Evolutionary conservation across 2,888 invertebrate species (phyloP), one percentile per base, ranked within the genome.

Genomic region (Cheilosia impressa): DNA sequence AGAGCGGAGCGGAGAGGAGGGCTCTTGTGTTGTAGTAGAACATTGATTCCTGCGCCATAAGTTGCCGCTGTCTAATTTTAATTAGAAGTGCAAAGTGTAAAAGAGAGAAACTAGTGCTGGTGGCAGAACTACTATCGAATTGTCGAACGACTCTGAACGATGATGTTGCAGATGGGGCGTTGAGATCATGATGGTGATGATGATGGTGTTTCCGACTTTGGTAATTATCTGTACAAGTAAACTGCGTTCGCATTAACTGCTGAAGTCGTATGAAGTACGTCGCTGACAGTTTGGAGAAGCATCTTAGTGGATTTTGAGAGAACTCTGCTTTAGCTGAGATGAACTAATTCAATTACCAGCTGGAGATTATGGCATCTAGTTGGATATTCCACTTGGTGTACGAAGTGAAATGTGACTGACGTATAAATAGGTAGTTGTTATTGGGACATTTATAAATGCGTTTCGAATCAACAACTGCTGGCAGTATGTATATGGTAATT

Each of bases 81-180:
- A 84, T 80, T 75, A 71, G 75, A 62, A 79, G 79, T 75, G 79
- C 63, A 83, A 79, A 73, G 63, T 73, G 68, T 63, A 69, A 55
- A 34, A 52, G 55, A 45, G 45, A 57, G 7, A 38, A 50, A 19
- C 34, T 52, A n/a, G 24, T 69, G 24, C 17, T 24, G 34, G 52
- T 50, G 22, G 50, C 15, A 47, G 24, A 47, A 10, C 47, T 43
- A 24, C 57, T 62, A 55, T 73, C 53, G 66, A 60, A 53, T 68
- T 62, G 45, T 66, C 62, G 53, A 63, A 68, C 47, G 62, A 62
- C 24, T 31, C 9, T 34, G 22, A 22, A 50, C 45, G 4, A 19
- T 19, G 19, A 41, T 65, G 47, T 22, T 47, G 73, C 13, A 31
- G 27, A 68, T 71, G 19, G 34, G 50, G 47, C 60, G 58, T 24